These are phyloP conservation scores for Adelognathus sp. DNA, from an alignment of 2,888 invertebrate genomes.

Conservation along the genomic window DNA sequence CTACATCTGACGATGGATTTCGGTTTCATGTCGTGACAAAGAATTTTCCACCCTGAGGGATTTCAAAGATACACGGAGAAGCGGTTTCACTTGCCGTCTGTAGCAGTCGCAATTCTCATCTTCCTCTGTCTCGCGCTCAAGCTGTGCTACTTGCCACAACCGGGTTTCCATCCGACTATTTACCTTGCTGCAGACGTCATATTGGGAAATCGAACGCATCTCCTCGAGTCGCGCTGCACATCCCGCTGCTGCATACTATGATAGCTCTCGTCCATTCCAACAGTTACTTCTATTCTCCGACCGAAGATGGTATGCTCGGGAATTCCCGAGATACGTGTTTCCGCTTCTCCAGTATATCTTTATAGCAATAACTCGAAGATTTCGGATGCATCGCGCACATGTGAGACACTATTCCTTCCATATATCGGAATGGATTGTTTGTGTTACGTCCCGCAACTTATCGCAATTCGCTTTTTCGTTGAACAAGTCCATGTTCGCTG, in stretches of 20 bases:
- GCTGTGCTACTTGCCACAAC: slow-evolving; percentile 8
- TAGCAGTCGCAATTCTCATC: slow-evolving; percentile 6
- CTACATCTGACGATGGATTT: slow-evolving; percentile 58
- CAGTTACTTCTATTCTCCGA: slow-evolving; percentile 13
- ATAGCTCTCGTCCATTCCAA: not conserved
- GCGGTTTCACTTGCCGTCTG: slow-evolving; percentile 30
- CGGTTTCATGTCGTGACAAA: slow-evolving; percentile 65
- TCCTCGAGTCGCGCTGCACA: not conserved
- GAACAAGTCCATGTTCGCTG: too few relatives aligned
- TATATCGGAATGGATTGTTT: too few relatives aligned
- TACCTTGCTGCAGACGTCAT: slow-evolving; percentile 39
- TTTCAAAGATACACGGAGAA: slow-evolving; percentile 70
- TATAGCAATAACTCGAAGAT: slow-evolving; percentile 8
- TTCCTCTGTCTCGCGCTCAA: slow-evolving; percentile 23
- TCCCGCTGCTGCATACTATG: slow-evolving; percentile 15
- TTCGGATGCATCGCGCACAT: slow-evolving; percentile 10
- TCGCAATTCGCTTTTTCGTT: too few relatives aligned
- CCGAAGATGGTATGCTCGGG: not conserved
- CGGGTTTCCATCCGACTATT: slow-evolving; percentile 38
- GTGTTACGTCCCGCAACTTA: not conserved
- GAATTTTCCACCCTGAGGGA: slow-evolving; percentile 66
- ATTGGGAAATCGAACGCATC: slow-evolving; percentile 55
- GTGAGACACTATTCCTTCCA: not conserved
- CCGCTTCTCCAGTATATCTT: not conserved
- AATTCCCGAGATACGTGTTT: slow-evolving; percentile 20